These are phyloP conservation scores for Tiaroga cobitis DNA, from an alignment of 2,797 vertebrate species.

Conservation along the genomic window DNA sequence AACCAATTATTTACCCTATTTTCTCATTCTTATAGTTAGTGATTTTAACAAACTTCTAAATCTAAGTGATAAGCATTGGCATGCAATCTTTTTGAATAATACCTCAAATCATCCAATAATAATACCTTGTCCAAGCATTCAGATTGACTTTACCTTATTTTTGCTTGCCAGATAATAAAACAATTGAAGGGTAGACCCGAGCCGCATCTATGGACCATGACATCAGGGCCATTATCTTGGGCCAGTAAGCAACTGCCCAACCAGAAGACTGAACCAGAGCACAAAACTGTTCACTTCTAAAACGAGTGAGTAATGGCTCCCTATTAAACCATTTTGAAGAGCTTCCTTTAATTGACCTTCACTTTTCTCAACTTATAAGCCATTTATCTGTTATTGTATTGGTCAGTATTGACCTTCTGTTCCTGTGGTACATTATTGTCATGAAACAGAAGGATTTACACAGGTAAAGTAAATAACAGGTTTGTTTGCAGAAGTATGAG, in stretches of 20 bases:
- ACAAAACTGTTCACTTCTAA: not conserved
- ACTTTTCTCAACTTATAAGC: not conserved
- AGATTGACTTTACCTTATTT: not conserved
- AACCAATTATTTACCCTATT: too few relatives aligned
- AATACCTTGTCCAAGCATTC: not conserved
- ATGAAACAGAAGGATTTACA: too few relatives aligned
- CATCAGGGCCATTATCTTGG: not conserved
- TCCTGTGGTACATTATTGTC: not conserved
- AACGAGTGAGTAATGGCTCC: not conserved
- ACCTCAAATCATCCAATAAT: not conserved
- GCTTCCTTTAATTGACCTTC: not conserved
- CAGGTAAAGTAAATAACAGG: too few relatives aligned
- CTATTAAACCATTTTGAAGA: not conserved
- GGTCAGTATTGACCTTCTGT: slow-evolving; percentile 17
- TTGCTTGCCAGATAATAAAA: not conserved
- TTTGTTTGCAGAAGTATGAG: too few relatives aligned
- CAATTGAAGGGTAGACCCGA: not conserved
- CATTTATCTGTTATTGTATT: not conserved
- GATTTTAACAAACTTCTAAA: not conserved
- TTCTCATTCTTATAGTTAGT: not conserved
- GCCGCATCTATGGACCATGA: not conserved
- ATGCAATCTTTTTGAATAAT: not conserved
- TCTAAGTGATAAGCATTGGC: not conserved
- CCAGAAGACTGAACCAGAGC: not conserved
- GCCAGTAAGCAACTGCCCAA: not conserved